phyloP scores from a whole-genome alignment of 2,113 vertebrate species.

The Egretta garzetta region DNA sequence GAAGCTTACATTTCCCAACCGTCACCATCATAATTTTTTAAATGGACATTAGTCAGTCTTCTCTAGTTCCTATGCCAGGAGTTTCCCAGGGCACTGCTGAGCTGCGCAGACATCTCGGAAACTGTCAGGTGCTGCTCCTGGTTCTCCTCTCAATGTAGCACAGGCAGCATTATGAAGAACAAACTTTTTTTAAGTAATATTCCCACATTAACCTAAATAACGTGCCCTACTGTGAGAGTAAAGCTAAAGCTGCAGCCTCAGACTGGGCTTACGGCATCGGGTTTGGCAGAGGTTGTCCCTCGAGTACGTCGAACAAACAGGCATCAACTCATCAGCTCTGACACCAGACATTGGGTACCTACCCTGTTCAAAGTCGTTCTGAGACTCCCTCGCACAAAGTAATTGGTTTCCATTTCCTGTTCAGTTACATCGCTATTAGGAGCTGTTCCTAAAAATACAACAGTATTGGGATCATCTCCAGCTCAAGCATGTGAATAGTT shows the following conservation, averaged over 20 bases:
- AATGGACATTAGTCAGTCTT: not conserved
- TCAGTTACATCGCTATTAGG: not conserved
- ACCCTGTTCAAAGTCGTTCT: not conserved
- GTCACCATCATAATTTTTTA: not conserved
- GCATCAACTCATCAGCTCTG: not conserved
- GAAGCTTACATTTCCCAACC: not conserved
- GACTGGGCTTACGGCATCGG: accelerated
- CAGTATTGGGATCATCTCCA: not conserved
- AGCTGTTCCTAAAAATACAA: not conserved
- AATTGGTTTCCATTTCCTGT: not conserved
- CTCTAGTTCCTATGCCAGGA: not conserved
- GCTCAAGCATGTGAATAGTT: not conserved
- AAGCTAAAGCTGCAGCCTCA: not conserved
- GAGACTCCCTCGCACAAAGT: not conserved
- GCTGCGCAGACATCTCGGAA: not conserved
- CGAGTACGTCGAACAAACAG: accelerated
- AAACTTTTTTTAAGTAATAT: not conserved
- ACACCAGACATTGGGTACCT: not conserved
- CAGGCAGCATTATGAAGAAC: not conserved
- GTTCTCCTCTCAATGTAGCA: accelerated
- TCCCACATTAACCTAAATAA: not conserved
- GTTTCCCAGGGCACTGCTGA: not conserved
- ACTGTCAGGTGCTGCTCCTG: not conserved
- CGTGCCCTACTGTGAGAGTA: not conserved
- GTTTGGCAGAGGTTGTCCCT: not conserved